phyloP scores from a whole-genome alignment of 1,140 invertebrate species.

The Caenorhabditis brenneri region DNA sequence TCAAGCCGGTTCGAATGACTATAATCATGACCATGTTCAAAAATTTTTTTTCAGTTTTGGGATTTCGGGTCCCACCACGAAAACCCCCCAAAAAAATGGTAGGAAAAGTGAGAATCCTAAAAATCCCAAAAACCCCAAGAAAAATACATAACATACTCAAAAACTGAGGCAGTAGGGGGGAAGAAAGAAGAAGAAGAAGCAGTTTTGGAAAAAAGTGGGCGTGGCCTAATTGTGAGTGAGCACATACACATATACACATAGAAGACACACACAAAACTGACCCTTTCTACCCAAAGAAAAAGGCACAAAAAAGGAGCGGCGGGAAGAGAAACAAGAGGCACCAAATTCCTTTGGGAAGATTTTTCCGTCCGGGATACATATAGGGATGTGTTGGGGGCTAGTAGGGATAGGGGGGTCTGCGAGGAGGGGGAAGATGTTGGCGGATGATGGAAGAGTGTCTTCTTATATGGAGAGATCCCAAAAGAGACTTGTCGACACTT shows the following conservation, averaged over 20 bases:
- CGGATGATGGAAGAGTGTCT: not conserved
- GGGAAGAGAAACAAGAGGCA: not conserved
- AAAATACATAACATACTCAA: not conserved
- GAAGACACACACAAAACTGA: not conserved
- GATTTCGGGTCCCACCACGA: too few relatives aligned
- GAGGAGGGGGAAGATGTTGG: not conserved
- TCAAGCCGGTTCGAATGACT: too few relatives aligned
- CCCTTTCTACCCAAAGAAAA: not conserved
- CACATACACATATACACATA: not conserved
- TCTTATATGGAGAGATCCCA: not conserved
- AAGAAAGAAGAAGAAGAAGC: not conserved
- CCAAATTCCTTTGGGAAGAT: conserved; percentile 19
- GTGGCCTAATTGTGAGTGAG: not conserved
- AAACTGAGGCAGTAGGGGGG: not conserved
- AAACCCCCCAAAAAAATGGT: too few relatives aligned
- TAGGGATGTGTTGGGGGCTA: not conserved
- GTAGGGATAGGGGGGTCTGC: too few relatives aligned
- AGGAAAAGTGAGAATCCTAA: not conserved
- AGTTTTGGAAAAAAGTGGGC: not conserved
- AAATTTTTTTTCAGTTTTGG: too few relatives aligned
- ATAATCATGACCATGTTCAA: too few relatives aligned
- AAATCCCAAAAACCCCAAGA: not conserved
- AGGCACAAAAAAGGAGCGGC: not conserved
- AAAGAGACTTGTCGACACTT: not conserved
- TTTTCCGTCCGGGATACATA: not conserved